Percentiles rank a stretch among this genome's conserved stretches.
Evolutionary conservation across 2,113 vertebrate genomes (phyloP).

Genomic region (Chitala chitala): DNA sequence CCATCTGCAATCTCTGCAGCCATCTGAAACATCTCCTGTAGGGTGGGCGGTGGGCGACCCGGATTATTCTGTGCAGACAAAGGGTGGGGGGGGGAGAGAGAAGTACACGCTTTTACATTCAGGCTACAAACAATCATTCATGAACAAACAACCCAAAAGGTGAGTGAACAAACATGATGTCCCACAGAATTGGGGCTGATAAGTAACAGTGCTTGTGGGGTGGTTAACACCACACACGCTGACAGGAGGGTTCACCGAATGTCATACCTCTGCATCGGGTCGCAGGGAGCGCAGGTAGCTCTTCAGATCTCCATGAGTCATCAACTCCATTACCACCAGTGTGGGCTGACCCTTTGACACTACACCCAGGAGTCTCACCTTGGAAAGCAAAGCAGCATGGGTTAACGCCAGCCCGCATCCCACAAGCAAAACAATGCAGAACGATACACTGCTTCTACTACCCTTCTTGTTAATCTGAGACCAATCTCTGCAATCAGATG

Average conservation of each 20-base stretch:
- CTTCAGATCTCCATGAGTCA: slow-evolving; percentile 93
- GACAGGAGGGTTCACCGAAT: too few relatives aligned
- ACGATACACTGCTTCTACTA: not conserved
- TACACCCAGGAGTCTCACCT: slow-evolving; percentile 93
- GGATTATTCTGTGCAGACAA: slow-evolving; percentile 75
- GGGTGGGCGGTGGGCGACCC: slow-evolving; percentile 72
- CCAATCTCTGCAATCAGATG: not conserved
- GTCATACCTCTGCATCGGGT: slow-evolving; percentile 82
- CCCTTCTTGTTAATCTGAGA: too few relatives aligned
- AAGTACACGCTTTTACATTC: too few relatives aligned
- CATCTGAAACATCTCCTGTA: slow-evolving; percentile 95
- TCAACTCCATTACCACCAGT: slow-evolving; percentile 93
- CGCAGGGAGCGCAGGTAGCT: slow-evolving; percentile 85
- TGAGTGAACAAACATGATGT: too few relatives aligned
- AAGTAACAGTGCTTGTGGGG: too few relatives aligned
- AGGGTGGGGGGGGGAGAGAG: too few relatives aligned
- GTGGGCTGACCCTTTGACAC: slow-evolving; percentile 94
- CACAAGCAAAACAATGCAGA: too few relatives aligned
- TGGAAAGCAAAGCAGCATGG: too few relatives aligned
- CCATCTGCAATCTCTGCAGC: slow-evolving; percentile 92
- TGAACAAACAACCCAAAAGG: too few relatives aligned
- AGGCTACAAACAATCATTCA: too few relatives aligned
- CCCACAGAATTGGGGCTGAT: too few relatives aligned
- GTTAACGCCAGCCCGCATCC: too few relatives aligned
- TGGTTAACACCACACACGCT: not conserved